Base-by-base conservation (phyloP, 1,140 invertebrate genomes). In the Oscheius sp. region DNA sequence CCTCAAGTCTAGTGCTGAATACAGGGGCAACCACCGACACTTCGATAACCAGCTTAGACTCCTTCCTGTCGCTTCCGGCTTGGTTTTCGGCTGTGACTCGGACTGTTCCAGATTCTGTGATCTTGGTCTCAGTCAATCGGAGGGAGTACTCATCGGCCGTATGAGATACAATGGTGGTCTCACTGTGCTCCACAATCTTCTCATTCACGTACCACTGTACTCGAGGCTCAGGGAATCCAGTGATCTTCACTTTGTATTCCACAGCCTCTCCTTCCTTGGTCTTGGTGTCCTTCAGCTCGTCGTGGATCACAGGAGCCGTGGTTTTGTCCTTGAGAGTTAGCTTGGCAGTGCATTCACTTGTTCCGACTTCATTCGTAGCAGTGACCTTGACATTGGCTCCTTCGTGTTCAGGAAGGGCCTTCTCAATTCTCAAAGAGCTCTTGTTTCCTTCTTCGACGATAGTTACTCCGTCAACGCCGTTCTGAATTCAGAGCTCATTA, bases 191-290 rank as follows among this genome's bases (percentile, higher is more conserved):
- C 26, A 84, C 79, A 70, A 82, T 65, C 69, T 84, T 78, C 46
- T 82, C 75, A 65, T 82, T 79, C 65, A 83, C 80, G 74, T 77
- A 81, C 85, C 85, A 86, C 65, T 79, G 18, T 32, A 86, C 78
- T 31, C 81, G 77, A 15, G 85, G 81, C 49, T 75, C 74, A 7
- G 86, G 85, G 28, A 67, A 68, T 38, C 85, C 85, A 0, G 93
- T 89, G 13, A 94, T 89, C 61, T 89, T 89, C 78, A 95, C 90
- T 35, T 89, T 90, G 26, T 93, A 88, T 45, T 87, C 89, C 77
- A 93, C 91, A 42, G 90, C 90, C 85, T 94, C 91, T 23, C 90
- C 88, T 46, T 76, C 75, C 28, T 67, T 75, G 64, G 75, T 66
- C 18, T 34, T 59, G 2, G 63, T 45, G 18, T 49, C 28, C 20